These are phyloP conservation scores for Drosophila dives DNA, from an alignment of 2,888 invertebrate species.

Conservation along the genomic window DNA sequence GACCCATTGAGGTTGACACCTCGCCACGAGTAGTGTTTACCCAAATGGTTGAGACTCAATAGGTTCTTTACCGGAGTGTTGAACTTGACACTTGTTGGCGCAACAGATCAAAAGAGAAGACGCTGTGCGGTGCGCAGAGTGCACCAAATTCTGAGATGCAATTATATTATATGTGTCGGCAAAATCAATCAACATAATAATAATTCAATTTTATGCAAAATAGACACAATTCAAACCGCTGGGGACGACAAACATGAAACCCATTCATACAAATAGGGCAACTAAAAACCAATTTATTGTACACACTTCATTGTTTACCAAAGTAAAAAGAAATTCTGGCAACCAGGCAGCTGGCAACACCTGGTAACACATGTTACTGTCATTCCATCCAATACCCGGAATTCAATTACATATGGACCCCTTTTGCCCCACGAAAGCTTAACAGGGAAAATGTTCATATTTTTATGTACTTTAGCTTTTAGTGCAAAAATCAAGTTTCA, in stretches of 20 bases:
- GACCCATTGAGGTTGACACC: constrained; percentile 56
- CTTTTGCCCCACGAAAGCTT: not conserved
- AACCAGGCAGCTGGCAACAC: constrained; percentile 17
- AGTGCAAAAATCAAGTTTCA: not conserved
- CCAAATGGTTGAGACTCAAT: constrained; percentile 43
- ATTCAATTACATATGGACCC: not conserved
- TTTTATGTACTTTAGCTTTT: not conserved
- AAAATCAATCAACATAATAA: constrained; percentile 34
- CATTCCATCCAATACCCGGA: not conserved
- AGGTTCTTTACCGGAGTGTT: constrained; percentile 31
- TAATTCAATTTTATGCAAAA: constrained; percentile 41
- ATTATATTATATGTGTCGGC: not conserved
- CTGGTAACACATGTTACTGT: constrained; percentile 41
- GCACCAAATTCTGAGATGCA: constrained; percentile 6
- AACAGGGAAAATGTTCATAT: not conserved
- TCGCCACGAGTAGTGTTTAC: constrained; percentile 51
- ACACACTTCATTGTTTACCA: constrained; percentile 10
- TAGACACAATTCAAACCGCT: constrained; percentile 22
- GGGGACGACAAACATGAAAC: constrained; percentile 17
- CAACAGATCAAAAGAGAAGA: constrained; percentile 62
- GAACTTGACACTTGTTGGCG: constrained; percentile 53
- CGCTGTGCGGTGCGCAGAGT: constrained; percentile 31
- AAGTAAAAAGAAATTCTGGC: not conserved
- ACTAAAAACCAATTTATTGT: constrained; percentile 25
- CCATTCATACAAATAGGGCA: not conserved